Evolutionary conservation across 2,113 vertebrate genomes (phyloP).

Genomic region (Rousettus leschenaultii): DNA sequence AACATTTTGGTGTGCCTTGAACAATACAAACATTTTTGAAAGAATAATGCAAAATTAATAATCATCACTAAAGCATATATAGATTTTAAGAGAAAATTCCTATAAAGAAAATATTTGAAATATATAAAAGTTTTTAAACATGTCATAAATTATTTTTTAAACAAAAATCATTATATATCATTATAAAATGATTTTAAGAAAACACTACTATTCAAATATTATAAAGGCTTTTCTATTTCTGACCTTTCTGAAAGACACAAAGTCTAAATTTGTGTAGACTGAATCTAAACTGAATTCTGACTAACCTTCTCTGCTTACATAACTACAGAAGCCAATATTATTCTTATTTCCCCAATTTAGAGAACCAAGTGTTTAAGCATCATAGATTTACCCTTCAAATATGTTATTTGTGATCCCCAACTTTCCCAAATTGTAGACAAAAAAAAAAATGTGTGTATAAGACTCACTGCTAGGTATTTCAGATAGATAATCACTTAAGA

Average conservation of each 20-base stretch:
- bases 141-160: not conserved
- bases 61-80: not conserved
- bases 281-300: not conserved
- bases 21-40: slow-evolving; percentile 1
- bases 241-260: not conserved
- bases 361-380: not conserved
- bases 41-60: not conserved
- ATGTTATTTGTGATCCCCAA: not conserved
- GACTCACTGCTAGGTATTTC: not conserved
- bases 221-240: not conserved
- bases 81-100: not conserved
- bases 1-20: not conserved
- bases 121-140: not conserved
- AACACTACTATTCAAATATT: not conserved
- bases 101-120: not conserved
- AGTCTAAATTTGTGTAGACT: slow-evolving; percentile 8
- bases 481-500: slow-evolving; percentile 12
- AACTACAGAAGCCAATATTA: not conserved
- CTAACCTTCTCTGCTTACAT: not conserved
- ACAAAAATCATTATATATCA: not conserved
- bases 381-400: not conserved
- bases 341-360: slow-evolving; percentile 15
- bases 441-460: not conserved
- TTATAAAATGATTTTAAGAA: not conserved
- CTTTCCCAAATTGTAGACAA: not conserved